Evolutionary conservation across 2,113 vertebrate species (phyloP).

Genomic region (Urocolius indicus): DNA sequence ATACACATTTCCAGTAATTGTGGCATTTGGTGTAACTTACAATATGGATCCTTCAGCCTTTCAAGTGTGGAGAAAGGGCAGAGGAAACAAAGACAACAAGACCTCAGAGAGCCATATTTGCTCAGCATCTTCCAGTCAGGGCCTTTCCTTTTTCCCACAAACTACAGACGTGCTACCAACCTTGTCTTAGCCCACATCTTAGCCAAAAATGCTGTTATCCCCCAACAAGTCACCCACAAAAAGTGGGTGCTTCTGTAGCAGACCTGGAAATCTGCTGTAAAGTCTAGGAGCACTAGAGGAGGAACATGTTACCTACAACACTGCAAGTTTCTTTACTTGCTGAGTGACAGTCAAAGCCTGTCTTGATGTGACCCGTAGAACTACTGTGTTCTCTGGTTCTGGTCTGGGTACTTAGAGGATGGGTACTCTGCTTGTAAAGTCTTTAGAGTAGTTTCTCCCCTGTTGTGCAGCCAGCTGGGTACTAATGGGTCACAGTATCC

Average conservation of each 20-base stretch:
- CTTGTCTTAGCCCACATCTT: background rate
- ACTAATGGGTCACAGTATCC: background rate
- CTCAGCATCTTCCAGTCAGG: background rate
- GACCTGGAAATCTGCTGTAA: background rate
- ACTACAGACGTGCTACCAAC: background rate
- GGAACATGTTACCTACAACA: background rate
- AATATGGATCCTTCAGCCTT: background rate
- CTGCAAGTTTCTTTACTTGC: background rate
- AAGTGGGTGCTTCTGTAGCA: background rate
- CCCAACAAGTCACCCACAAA: background rate
- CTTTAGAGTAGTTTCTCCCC: background rate
- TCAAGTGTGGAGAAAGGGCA: background rate
- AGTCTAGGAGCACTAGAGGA: background rate
- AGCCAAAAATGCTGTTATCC: background rate
- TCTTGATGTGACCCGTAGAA: background rate
- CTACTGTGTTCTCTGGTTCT: background rate
- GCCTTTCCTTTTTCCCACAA: background rate
- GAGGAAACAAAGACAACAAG: background rate
- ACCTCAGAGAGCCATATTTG: background rate
- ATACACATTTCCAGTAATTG: slow-evolving; percentile 48
- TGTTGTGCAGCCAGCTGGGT: background rate
- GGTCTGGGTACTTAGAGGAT: background rate
- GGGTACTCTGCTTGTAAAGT: too few relatives aligned
- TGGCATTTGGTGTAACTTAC: background rate
- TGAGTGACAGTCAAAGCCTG: background rate